Conservation (phyloP, 1,140 invertebrate species). For the Adoxophyes honmai region DNA sequence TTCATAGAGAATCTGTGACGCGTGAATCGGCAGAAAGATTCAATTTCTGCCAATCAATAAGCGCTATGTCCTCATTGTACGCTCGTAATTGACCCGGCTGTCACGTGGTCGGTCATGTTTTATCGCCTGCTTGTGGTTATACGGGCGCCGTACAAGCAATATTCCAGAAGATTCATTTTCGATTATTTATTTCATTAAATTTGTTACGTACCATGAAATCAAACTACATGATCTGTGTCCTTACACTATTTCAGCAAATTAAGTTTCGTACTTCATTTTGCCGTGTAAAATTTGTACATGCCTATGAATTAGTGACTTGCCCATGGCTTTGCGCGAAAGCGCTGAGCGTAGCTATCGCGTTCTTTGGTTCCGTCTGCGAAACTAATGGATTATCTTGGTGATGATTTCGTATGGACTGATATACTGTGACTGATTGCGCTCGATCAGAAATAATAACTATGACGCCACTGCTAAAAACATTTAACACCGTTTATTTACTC, state of each 20-base stretch:
- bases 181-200: neutral
- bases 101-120: slow-evolving; percentile 1
- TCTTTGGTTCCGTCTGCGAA: slow-evolving; percentile 14
- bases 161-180: slow-evolving; percentile 2
- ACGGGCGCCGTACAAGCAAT: neutral
- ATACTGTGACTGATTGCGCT: slow-evolving; percentile 35
- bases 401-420: slow-evolving; percentile 37
- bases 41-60: slow-evolving; percentile 14
- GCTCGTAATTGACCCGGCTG: neutral
- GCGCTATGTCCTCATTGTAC: slow-evolving; percentile 1
- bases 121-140: neutral
- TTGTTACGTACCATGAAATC: too few relatives aligned
- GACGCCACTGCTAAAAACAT: slow-evolving; percentile 22
- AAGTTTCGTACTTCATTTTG: too few relatives aligned
- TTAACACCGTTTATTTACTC: neutral
- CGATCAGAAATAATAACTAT: slow-evolving; percentile 41
- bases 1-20: too few relatives aligned
- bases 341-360: neutral
- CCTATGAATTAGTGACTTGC: too few relatives aligned
- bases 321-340: neutral
- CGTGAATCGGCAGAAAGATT: neutral
- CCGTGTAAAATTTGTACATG: too few relatives aligned
- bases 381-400: slow-evolving; percentile 35
- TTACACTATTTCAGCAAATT: too few relatives aligned
- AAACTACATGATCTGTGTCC: too few relatives aligned